phyloP scores from a whole-genome alignment of 2,888 invertebrate species.

The Cepaea hortensis region DNA sequence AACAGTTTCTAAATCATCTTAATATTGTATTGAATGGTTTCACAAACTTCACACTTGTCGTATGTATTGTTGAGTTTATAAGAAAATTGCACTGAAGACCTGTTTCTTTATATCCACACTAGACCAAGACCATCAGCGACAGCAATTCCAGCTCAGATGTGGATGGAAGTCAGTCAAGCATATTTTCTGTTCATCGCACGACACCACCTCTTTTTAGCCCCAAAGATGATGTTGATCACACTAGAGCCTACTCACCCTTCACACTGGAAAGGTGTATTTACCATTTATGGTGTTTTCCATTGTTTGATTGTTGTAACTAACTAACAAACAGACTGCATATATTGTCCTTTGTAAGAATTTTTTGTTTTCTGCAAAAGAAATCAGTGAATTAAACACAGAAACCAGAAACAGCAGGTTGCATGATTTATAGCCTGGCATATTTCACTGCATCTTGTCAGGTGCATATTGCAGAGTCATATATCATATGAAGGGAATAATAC shows the following conservation, averaged over 20 bases:
- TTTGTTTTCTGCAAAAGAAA: not conserved
- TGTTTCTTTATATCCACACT: not conserved
- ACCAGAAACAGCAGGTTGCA: too few species aligned
- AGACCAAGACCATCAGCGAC: slow-evolving; percentile 46
- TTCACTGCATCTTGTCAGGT: too few species aligned
- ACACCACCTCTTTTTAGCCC: slow-evolving; percentile 52
- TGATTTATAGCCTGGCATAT: too few species aligned
- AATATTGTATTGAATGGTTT: too few species aligned
- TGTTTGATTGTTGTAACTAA: not conserved
- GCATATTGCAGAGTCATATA: too few species aligned
- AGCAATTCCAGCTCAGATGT: slow-evolving; percentile 17
- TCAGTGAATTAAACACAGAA: too few species aligned
- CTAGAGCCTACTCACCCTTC: slow-evolving; percentile 55
- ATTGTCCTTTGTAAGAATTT: slow-evolving; percentile 10
- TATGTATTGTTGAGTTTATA: too few species aligned
- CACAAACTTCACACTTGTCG: too few species aligned
- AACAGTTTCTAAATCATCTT: too few species aligned
- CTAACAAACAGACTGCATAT: not conserved
- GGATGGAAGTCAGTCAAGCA: slow-evolving; percentile 29
- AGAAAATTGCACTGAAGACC: too few species aligned
- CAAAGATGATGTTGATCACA: slow-evolving; percentile 68
- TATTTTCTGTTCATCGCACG: slow-evolving; percentile 49
- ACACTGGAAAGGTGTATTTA: slow-evolving; percentile 52
- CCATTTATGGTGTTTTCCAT: not conserved
- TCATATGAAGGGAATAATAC: too few species aligned